phyloP scores from a whole-genome alignment of 64 coral and sea anemone genomes.

The Pocillopora verrucosa region DNA sequence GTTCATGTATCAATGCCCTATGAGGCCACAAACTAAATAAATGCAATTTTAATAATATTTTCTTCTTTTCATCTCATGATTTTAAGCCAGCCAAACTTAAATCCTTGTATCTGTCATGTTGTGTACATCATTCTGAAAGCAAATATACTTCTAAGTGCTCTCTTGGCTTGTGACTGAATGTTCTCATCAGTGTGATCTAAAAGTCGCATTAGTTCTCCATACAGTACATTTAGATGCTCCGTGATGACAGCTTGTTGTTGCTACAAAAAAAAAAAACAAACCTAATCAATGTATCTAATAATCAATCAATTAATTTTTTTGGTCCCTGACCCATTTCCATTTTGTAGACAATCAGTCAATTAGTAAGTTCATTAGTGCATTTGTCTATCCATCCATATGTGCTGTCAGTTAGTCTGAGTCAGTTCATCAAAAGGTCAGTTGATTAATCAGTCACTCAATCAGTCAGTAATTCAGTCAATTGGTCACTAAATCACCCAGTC shows the following conservation, averaged over 20 bases:
- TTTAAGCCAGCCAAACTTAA: background rate
- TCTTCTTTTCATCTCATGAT: too few relatives aligned
- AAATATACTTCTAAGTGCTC: conserved; percentile 18
- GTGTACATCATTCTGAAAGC: conserved; percentile 30
- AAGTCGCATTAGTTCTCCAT: conserved; percentile 7
- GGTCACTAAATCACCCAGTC: too few relatives aligned
- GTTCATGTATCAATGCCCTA: too few relatives aligned
- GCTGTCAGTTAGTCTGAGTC: too few relatives aligned
- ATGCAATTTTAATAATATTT: too few relatives aligned
- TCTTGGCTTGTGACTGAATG: conserved; percentile 33
- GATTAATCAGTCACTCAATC: background rate
- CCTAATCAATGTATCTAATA: background rate
- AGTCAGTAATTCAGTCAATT: too few relatives aligned
- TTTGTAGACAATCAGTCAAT: too few relatives aligned
- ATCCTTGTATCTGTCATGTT: background rate
- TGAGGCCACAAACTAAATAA: too few relatives aligned
- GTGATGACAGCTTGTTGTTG: conserved; percentile 5
- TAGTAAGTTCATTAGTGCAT: too few relatives aligned
- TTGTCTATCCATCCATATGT: too few relatives aligned
- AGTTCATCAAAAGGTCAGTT: background rate
- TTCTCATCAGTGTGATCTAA: conserved; percentile 15
- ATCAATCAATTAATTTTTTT: background rate
- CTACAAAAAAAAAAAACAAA: background rate
- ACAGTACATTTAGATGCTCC: conserved; percentile 28
- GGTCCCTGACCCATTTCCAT: too few relatives aligned